Base-by-base conservation (phyloP, 64 coral and sea anemone genomes). In the Cladopsammia gracilis region DNA sequence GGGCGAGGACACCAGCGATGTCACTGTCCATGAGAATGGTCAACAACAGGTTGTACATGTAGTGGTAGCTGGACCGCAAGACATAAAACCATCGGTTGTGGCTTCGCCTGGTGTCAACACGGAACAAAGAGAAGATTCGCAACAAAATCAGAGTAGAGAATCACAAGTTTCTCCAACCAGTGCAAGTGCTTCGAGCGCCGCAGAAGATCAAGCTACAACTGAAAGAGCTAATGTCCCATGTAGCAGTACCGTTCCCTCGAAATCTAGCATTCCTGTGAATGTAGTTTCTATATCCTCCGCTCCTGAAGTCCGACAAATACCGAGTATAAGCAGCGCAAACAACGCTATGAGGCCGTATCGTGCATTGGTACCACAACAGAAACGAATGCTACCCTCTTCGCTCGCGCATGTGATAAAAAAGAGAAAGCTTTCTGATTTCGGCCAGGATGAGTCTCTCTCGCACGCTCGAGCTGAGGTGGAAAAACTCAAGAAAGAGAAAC, bases 401-500 rank as follows among this genome's bases (percentile, higher is more conserved):
- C 51, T 71, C 6, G 16, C 71, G 51, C 66, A 87, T 68, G 67
- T 73, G 71, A 58, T 84, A n/a, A 58, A 79, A 18, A 91, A 62
- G 89, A 83, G 79, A 64, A 91, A 70, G 20, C 48, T 67, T 47
- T 50, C 71, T 4, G 66, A 91, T 9, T 82, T 82, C 43, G 67
- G 25, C 12, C 87, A 89, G 22, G 68, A 83, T 46, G 54, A 83
- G 20, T 26, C 77, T 0, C 22, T 5, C 67, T 23, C 76, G 49
- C 49, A 70, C 44, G 66, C 71, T 20, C 70, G 66, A 19, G 58
- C 70, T 49, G 89, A 91, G 25, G 43, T 91, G 53, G 77, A 91
- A 3, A 79, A 82, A 83, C 69, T 91, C 13, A 79, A 91, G 15
- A 91, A 84, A 47, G 89, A 91, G 18, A 91, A 91, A 58, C 67